phyloP scores from a whole-genome alignment of 2,113 vertebrate genomes.

The Eleginops maclovinus region DNA sequence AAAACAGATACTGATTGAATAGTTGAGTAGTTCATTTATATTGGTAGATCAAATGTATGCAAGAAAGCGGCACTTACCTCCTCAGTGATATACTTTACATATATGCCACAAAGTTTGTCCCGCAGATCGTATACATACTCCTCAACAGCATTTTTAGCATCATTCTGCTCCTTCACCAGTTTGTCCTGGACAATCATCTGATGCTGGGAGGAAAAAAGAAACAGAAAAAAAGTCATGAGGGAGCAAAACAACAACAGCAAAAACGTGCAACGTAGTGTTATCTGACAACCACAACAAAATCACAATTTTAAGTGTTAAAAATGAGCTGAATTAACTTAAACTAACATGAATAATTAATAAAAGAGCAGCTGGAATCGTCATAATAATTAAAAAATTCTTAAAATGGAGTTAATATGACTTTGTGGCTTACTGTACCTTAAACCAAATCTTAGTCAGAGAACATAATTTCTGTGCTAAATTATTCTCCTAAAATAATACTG shows the following conservation, averaged over 20 bases:
- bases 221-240: neutral
- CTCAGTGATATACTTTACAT: constrained; percentile 91
- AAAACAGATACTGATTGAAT: neutral
- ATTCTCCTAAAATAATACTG: neutral
- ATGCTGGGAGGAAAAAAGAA: constrained; percentile 78
- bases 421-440: too few relatives aligned
- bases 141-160: constrained; percentile 96
- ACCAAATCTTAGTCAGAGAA: too few relatives aligned
- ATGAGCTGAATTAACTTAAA: neutral
- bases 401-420: neutral
- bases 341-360: neutral
- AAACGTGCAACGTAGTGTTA: neutral
- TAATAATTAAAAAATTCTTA: neutral
- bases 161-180: constrained; percentile 94
- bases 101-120: constrained; percentile 90
- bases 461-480: too few relatives aligned
- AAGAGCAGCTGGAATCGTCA: neutral
- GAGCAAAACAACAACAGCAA: neutral
- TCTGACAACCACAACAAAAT: neutral
- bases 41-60: neutral
- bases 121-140: constrained; percentile 96
- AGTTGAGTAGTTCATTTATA: neutral
- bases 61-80: constrained; percentile 82
- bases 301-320: neutral
- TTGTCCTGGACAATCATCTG: constrained; percentile 98